Base-by-base conservation (phyloP, 92 coral and sea anemone species). In the Bergia puertoricense region DNA sequence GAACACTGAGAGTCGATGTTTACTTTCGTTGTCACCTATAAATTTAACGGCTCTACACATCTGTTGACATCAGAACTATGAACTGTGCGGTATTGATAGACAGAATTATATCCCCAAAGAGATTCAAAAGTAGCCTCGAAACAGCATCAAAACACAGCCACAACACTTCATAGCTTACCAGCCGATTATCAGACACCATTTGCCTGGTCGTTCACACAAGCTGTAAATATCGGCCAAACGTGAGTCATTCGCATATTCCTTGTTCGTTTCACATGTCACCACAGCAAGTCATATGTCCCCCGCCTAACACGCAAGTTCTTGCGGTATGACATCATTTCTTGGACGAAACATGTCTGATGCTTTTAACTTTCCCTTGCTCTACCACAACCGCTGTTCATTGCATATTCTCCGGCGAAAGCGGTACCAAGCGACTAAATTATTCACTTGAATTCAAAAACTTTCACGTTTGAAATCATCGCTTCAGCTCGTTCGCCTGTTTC, bases 261-360 rank as follows among this genome's bases (percentile, higher is more conserved):
- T 11, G 77, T 83, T 46, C 74, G 44, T 18, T 30, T 84, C 79
- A 84, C 78, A 50, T 48, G 2, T 48, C 62, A 13, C 87, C 59
- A 30, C 87, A 84, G 16, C 39, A 72, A 51, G 62, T 72, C 43
- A 62, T 45, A 84, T 30, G 77, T 46, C 54, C 78, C 77, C 78
- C 87, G 87, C 79, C 79, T 45, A 71, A 71, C 78, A 45, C 66
- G 16, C 51, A 46, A 84, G 48, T 46, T 84, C 41, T 44, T 69
- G 77, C 37, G 79, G 66, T 46, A 84, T 84, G 87, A 84, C 66
- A 84, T 84, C 87, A 84, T 84, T 56, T 48, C 78, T 23, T 38
- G 57, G 71, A 69, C 30, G 38, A 44, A 72, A 68, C 65, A 67
- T 20, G 57, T 1, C 73, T 22, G 59, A 82, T 7, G 30, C 48